Conservation (phyloP, 1,140 invertebrate genomes). For the Drosophila watanabei region DNA sequence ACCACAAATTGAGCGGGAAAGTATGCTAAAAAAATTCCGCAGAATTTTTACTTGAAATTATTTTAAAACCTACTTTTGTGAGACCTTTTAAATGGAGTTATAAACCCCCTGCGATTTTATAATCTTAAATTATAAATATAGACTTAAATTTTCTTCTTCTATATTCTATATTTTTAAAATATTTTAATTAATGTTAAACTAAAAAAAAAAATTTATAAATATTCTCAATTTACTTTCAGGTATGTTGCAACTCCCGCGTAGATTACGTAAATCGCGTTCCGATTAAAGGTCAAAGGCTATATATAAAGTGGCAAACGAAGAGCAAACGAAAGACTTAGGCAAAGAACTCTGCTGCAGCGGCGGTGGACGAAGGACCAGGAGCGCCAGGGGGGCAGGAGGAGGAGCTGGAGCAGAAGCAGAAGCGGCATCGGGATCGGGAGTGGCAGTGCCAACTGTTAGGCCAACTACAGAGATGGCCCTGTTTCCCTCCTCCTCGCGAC, state of each 20-base stretch:
- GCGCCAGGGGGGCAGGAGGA: slow-evolving; percentile 4
- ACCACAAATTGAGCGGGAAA: no score
- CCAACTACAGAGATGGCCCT: slow-evolving; percentile 58
- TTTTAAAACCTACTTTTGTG: no score
- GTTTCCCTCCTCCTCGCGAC: slow-evolving; percentile 86
- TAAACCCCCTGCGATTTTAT: no score
- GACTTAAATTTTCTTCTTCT: not conserved
- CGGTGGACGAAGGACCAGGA: slow-evolving; percentile 27
- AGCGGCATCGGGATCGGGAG: not conserved
- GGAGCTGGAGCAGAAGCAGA: not conserved
- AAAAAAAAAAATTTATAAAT: not conserved
- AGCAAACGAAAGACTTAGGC: slow-evolving; percentile 80
- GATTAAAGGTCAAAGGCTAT: not conserved
- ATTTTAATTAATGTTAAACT: not conserved
- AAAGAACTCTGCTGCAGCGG: slow-evolving; percentile 61
- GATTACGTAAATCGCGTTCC: not conserved
- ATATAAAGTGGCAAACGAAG: not conserved
- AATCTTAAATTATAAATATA: no score
- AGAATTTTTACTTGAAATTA: no score
- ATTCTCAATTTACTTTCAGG: slow-evolving; percentile 54
- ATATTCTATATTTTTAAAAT: not conserved
- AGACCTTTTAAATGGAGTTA: no score
- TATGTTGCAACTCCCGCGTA: slow-evolving; percentile 60
- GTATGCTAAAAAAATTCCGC: no score
- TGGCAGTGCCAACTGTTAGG: not conserved